phyloP scores from a whole-genome alignment of 1,140 invertebrate species.

The Homarus americanus region DNA sequence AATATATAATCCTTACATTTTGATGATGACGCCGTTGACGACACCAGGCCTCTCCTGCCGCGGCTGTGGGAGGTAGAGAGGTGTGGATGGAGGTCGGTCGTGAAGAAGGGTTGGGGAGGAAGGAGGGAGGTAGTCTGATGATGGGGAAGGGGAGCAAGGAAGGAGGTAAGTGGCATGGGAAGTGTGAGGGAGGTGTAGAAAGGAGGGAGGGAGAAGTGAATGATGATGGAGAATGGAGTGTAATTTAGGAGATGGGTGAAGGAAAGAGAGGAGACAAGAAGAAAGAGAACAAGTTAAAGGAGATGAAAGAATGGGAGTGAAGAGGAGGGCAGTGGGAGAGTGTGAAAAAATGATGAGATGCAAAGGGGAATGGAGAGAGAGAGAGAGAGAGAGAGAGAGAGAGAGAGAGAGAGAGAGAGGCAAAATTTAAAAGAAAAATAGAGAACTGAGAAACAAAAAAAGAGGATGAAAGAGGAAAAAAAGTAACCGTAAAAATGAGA shows the following conservation, averaged over 20 bases:
- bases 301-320: background rate
- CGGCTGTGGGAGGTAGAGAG: background rate
- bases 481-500: too few relatives aligned
- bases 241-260: background rate
- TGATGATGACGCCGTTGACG: slow-evolving; percentile 9
- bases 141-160: background rate
- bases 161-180: background rate
- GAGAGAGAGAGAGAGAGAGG: background rate
- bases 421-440: background rate
- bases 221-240: background rate
- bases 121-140: background rate
- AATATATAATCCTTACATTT: slow-evolving; percentile 38
- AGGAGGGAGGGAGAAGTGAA: background rate
- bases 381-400: background rate
- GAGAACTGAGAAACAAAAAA: background rate
- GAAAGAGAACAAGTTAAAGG: background rate
- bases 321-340: too few relatives aligned
- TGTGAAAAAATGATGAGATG: background rate
- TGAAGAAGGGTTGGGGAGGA: background rate
- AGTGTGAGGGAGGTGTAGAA: background rate
- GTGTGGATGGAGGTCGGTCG: too few relatives aligned
- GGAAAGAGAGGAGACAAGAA: background rate
- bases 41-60: slow-evolving; percentile 23
- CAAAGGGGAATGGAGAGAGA: background rate
- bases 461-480: background rate